Conservation (phyloP, 2,888 invertebrate species). For the Pachycephus smyrnensis region DNA sequence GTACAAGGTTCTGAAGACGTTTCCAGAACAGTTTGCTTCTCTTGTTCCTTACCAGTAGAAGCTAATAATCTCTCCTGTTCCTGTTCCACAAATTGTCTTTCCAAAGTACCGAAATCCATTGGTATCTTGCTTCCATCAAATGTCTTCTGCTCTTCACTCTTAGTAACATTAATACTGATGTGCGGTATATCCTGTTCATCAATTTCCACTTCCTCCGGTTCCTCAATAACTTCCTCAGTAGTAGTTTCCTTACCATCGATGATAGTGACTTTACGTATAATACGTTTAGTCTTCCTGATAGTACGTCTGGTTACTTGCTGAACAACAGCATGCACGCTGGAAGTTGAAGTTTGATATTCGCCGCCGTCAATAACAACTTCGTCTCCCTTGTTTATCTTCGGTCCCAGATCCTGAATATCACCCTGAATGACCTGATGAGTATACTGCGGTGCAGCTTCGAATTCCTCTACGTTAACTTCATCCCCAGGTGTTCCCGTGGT, state of each 20-base stretch:
- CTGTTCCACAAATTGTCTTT: not conserved
- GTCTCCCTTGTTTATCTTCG: conserved; percentile 29
- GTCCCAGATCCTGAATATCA: conserved; percentile 68
- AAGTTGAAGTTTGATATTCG: conserved; percentile 73
- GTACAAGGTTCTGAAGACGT: conserved; percentile 15
- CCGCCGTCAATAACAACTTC: conserved; percentile 47
- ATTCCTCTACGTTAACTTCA: conserved; percentile 75
- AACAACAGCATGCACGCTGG: conserved; percentile 82
- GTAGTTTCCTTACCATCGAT: conserved; percentile 87
- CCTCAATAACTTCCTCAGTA: conserved; percentile 86
- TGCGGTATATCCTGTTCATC: conserved; percentile 79
- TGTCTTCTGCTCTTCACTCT: conserved; percentile 70
- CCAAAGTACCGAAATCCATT: not conserved
- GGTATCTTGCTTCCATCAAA: conserved; percentile 39
- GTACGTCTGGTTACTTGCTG: conserved; percentile 85
- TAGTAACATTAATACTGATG: conserved; percentile 76
- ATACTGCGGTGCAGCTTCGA: conserved; percentile 74
- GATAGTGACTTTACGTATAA: conserved; percentile 81
- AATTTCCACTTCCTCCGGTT: conserved; percentile 83
- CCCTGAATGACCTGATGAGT: conserved; percentile 72
- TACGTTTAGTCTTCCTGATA: conserved; percentile 80
- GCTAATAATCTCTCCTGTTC: not conserved
- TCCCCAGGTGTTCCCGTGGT: conserved; percentile 75
- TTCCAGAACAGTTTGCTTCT: not conserved
- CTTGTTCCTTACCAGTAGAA: not conserved